Conservation (phyloP, 2,888 invertebrate species). For the Orthosia cruda region DNA sequence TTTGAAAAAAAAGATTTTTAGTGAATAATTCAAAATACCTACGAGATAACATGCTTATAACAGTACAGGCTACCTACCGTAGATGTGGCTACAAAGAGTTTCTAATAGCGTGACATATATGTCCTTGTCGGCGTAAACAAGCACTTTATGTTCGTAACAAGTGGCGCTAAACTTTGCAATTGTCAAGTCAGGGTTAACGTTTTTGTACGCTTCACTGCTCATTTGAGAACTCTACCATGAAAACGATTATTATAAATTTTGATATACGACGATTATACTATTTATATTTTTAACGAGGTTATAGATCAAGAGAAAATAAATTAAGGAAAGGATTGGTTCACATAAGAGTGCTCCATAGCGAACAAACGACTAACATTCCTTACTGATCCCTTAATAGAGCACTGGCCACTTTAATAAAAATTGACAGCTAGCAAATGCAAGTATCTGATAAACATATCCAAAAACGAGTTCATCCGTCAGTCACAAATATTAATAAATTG, state of each 20-base stretch:
- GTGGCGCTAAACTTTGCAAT: constrained; percentile 41
- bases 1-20: too few species aligned
- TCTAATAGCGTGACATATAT: constrained; percentile 3
- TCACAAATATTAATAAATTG: constrained; percentile 77
- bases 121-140: constrained; percentile 29
- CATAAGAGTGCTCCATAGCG: not conserved
- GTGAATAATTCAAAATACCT: too few species aligned
- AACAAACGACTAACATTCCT: not conserved
- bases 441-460: constrained; percentile 65
- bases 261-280: not conserved
- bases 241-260: not conserved
- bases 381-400: constrained; percentile 34
- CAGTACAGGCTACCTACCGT: not conserved
- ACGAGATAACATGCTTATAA: constrained; percentile 3
- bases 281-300: not conserved
- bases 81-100: not conserved
- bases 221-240: not conserved
- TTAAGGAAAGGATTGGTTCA: not conserved
- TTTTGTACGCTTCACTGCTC: constrained; percentile 14
- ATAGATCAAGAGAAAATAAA: not conserved
- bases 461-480: constrained; percentile 79
- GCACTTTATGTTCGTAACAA: constrained; percentile 23
- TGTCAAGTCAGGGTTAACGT: constrained; percentile 18
- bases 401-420: constrained; percentile 67
- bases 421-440: constrained; percentile 72